Percentiles rank a stretch among this genome's conserved stretches.
Evolutionary conservation across 2,113 vertebrate genomes (phyloP).

Genomic region (Benitochromis conjunctus): DNA sequence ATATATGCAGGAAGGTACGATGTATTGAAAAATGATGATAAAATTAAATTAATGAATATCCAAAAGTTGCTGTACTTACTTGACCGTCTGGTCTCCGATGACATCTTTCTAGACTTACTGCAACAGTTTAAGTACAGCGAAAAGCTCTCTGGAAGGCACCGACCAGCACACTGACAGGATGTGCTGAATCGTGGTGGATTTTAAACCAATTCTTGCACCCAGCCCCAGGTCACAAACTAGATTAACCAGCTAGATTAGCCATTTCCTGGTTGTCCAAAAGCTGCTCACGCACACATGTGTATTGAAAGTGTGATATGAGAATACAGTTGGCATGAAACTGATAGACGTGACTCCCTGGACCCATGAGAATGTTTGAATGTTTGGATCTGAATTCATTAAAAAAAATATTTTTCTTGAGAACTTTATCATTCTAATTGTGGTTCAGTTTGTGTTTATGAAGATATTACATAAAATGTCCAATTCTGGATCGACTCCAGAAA

Average conservation of each 20-base stretch:
- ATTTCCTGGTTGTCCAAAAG: neutral
- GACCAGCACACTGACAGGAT: neutral
- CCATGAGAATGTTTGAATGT: too few species aligned
- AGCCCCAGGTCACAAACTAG: neutral
- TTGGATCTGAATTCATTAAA: too few species aligned
- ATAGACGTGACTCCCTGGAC: too few species aligned
- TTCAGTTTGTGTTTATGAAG: too few species aligned
- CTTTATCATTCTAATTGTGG: too few species aligned
- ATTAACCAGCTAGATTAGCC: neutral
- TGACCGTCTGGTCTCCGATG: accelerated
- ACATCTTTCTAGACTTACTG: neutral
- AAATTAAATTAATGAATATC: neutral
- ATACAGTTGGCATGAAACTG: too few species aligned
- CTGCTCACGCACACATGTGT: neutral
- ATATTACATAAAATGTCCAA: too few species aligned
- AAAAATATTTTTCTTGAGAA: too few species aligned
- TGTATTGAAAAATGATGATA: neutral
- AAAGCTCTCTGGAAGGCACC: neutral
- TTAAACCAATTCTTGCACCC: neutral
- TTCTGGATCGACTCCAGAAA: neutral
- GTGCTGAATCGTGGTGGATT: neutral
- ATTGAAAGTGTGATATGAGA: too few species aligned
- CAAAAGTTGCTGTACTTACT: neutral
- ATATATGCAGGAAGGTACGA: neutral
- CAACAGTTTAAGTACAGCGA: neutral